Evolutionary conservation across 2,888 invertebrate genomes (phyloP), one percentile per base, ranked within the genome.

Genomic region (Tetranychus truncatus): DNA sequence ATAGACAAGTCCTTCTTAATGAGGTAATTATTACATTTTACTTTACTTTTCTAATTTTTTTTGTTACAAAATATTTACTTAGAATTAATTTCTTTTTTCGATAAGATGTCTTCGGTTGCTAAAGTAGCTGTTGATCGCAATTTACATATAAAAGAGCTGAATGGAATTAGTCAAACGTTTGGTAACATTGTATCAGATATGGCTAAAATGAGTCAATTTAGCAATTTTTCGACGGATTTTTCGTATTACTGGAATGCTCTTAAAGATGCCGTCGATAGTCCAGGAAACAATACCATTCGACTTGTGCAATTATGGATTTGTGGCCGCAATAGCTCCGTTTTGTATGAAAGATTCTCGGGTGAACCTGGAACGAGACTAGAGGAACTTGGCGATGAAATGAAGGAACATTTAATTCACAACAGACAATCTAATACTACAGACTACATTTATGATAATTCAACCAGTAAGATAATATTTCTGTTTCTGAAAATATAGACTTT

Each of bases 401-500:
- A 78, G 44, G 77, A 77, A 74, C 71, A 76, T n/a, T 77, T 77
- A 21, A 75, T 74, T 1, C 76, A 77, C 46, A 78, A 78, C 65
- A n/a, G 72, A 11, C 45, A 11, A 45, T 77, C 77, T 46, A 76
- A 78, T 45, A 75, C 66, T 45, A 77, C 76, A 44, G 75, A 77
- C 74, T 79, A 79, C 73, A 45, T 76, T 11, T 79, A 79, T 72
- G 78, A 79, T 67, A 79, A 79, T 55, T 75, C 77, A 18, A 79
- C 78, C 24, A 78, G 78, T 79, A 74, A 78, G 78, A 66, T 8
- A 55, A 24, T 11, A 9, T 20, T 45, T 34, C 6, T 20, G 9
- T 6, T 1, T 20, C 20, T 66, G 66, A 18, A 24, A 7, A 20
- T 66, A 6, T 7, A 11, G 44, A 18, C 18, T 20, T 45, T 20